Percentiles rank a stretch among this genome's conserved stretches.
These are phyloP conservation scores for Pollenia labialis DNA, from an alignment of 2,888 invertebrate species.

Conservation along the genomic window DNA sequence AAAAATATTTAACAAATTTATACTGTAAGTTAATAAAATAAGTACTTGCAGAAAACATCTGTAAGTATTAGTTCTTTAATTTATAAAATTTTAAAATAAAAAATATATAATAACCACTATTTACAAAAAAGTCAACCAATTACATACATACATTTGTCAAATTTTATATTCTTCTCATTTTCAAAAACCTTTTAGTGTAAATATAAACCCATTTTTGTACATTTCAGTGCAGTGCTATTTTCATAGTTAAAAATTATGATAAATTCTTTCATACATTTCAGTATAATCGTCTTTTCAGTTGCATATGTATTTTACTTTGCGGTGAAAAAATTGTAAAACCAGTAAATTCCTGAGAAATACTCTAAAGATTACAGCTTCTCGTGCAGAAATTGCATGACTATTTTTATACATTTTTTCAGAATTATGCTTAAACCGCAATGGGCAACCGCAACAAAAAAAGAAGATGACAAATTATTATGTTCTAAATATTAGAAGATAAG, in stretches of 20 bases:
- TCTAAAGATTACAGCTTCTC: constrained; percentile 23
- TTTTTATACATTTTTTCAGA: neutral
- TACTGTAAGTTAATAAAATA: neutral
- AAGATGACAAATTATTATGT: constrained; percentile 3
- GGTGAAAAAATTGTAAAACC: constrained; percentile 1
- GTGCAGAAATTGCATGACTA: constrained; percentile 29
- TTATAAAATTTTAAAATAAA: too few species aligned
- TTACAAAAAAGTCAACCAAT: too few species aligned
- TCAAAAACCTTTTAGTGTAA: too few species aligned
- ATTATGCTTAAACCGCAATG: neutral
- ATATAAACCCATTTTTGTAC: too few species aligned
- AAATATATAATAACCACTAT: too few species aligned
- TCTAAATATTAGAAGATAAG: constrained; percentile 7
- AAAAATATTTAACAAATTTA: neutral
- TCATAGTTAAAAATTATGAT: too few species aligned
- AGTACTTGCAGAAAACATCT: too few species aligned
- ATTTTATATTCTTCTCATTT: too few species aligned
- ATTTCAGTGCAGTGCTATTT: too few species aligned
- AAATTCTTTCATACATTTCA: neutral
- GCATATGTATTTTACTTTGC: neutral
- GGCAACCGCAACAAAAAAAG: constrained; percentile 1
- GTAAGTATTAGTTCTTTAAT: too few species aligned
- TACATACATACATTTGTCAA: too few species aligned
- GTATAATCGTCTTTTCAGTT: neutral
- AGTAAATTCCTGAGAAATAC: constrained; percentile 29